Base-by-base conservation (phyloP, 23 tunicate genomes). In the Oikopleura vanhoeffeni region DNA sequence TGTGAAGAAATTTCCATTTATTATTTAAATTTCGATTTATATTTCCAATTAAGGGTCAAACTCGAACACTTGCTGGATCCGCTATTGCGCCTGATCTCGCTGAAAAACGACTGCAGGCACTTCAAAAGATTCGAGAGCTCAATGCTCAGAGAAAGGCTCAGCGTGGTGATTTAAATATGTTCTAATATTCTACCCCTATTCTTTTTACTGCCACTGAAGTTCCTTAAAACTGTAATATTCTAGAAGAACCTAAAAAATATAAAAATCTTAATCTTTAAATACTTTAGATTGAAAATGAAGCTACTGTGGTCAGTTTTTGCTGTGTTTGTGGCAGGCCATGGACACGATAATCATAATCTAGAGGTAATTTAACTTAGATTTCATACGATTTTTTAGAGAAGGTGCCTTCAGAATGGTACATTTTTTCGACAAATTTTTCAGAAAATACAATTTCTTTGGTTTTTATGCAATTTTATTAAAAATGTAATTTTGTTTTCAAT, bases 131-230 rank as follows among this genome's bases (percentile, higher is more conserved):
- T 30, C 79, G 79, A 18, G 79, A 71, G 38, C 79, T 71, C 2
- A 71, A 71, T 32, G 79, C 79, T 18, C 79, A 13, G 27, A 18
- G 79, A 71, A 71, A 71, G 35, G 79, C 79, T 71, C 79, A 71
- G 32, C 27, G 79, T 18, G 79, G 79, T 38, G 79, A 71, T 71
- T 71, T 71, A 32, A 71, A 71, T 32, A 71, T 71, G 79, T 71
- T 13, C 38, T 71, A 71, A 32, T 32, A 33, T 71, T 30, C n/a
- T n/a, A n/a, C n/a, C n/a, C n/a, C n/a, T n/a, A n/a, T n/a, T n/a
- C n/a, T n/a, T n/a, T n/a, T n/a, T n/a, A n/a, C n/a, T n/a, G n/a
- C n/a, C n/a, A n/a, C n/a, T n/a, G n/a, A n/a, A n/a, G n/a, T n/a
- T n/a, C n/a, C n/a, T n/a, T n/a, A n/a, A n/a, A n/a, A n/a, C n/a